Percentiles rank a stretch among this genome's conserved stretches.
Evolutionary conservation across 2,113 vertebrate species (phyloP).

Genomic region (Hippopotamus amphibius): DNA sequence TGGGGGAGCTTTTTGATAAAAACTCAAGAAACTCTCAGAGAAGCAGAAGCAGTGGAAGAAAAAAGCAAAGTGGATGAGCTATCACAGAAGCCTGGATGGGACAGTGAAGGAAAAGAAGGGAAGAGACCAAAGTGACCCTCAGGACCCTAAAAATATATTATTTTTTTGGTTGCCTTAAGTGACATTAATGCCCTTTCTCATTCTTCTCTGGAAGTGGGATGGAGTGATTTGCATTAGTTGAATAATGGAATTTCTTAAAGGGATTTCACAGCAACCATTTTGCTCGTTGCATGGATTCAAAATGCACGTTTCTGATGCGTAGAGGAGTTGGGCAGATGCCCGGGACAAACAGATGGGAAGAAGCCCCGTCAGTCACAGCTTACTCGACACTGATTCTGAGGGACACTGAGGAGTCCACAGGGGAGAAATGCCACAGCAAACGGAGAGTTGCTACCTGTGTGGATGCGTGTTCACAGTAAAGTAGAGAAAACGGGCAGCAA

Average conservation of each 20-base stretch:
- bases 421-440: conserved; percentile 65
- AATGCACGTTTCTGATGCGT: conserved; percentile 68
- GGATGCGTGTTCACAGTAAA: conserved; percentile 37
- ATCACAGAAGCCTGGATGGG: background rate
- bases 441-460: conserved; percentile 73
- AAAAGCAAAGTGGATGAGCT: background rate
- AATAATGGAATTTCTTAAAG: conserved; percentile 63
- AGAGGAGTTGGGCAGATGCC: conserved; percentile 79
- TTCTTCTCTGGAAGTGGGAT: background rate
- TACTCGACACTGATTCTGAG: conserved; percentile 78
- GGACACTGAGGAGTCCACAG: conserved; percentile 68
- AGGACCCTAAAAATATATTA: background rate
- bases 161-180: background rate
- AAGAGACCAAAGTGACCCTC: background rate
- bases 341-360: conserved; percentile 81
- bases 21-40: conserved; percentile 5
- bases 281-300: conserved; percentile 68
- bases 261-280: conserved; percentile 78
- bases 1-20: background rate
- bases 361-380: conserved; percentile 82
- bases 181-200: background rate
- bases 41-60: background rate
- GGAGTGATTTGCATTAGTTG: conserved; percentile 16
- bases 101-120: background rate
- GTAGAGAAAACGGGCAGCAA: background rate